Conservation (phyloP, 2,888 invertebrate species). For the Thymelicus acteon region DNA sequence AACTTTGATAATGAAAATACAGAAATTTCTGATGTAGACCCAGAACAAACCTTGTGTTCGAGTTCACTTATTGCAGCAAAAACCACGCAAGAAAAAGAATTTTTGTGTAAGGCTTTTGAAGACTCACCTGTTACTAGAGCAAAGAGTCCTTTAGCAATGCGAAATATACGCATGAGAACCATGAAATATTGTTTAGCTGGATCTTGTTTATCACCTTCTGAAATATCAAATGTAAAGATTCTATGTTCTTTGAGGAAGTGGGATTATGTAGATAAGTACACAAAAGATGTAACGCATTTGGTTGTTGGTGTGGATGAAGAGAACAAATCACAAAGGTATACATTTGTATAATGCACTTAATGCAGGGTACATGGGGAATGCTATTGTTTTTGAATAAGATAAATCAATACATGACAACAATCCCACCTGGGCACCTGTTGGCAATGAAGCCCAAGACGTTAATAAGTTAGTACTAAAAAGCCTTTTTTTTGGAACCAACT, state of each 20-base stretch:
- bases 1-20: slow-evolving; percentile 58
- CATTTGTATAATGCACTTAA: too few relatives aligned
- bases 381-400: too few relatives aligned
- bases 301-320: slow-evolving; percentile 75
- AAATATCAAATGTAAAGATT: slow-evolving; percentile 57
- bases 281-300: slow-evolving; percentile 70
- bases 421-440: too few relatives aligned
- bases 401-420: too few relatives aligned
- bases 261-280: slow-evolving; percentile 67
- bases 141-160: slow-evolving; percentile 50
- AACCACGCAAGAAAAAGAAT: slow-evolving; percentile 73
- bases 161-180: slow-evolving; percentile 42
- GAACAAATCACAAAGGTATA: slow-evolving; percentile 72
- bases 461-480: too few relatives aligned
- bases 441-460: too few relatives aligned
- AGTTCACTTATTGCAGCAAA: slow-evolving; percentile 56
- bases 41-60: slow-evolving; percentile 65
- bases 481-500: too few relatives aligned
- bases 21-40: slow-evolving; percentile 49
- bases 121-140: slow-evolving; percentile 43
- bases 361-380: too few relatives aligned
- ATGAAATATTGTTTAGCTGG: slow-evolving; percentile 62
- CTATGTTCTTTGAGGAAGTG: slow-evolving; percentile 60
- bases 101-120: slow-evolving; percentile 71
- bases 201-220: slow-evolving; percentile 60